Base-by-base conservation (phyloP, 2,888 invertebrate species). In the Eremobia ochroleuca region DNA sequence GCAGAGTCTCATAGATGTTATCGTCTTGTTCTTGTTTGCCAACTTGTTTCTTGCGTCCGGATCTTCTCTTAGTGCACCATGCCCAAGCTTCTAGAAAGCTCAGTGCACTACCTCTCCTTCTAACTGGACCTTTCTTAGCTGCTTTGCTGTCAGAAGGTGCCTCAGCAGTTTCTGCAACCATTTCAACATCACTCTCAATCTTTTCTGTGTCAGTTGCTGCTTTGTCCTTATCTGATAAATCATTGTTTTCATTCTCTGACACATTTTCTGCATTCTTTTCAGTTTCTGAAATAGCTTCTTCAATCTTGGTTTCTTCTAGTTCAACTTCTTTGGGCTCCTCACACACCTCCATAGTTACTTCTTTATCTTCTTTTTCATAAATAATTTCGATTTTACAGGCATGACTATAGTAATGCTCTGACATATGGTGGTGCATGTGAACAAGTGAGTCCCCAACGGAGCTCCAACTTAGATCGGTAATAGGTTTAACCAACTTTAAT, bases 61-160 rank as follows among this genome's bases (percentile, higher is more conserved):
- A 97, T 81, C 97, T 96, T 34, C 97, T 92, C 87, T 97, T 98
- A 73, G 97, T 95, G 87, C 98, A 98, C 98, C 98, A 98, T 71
- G 98, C 98, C 98, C 98, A 98, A 87, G 98, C 98, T 88, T 98
- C 98, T 37, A 98, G 93, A 87, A 98, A 98, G 69, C 97, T 98
- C 25, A 98, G 94, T 49, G 98, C 98, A 93, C 98, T 98, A 59
- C 98, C 97, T 81, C 98, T 96, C n/a, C 98, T 95, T 87, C 98
- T 97, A 3, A 96, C 97, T 18, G 97, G 94, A 64, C 94, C 93
- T 87, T 97, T 97, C 77, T 96, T 97, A 49, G 95, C 94, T 61
- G 94, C 93, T 90, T 97, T 97, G 66, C 90, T 87, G 31, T 96
- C 96, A 25, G 92, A 91, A 52, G 82, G 87, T 59, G 83, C 67